These are phyloP conservation scores for Lamellibrachia columna DNA, from an alignment of 2,888 invertebrate species.

Conservation along the genomic window DNA sequence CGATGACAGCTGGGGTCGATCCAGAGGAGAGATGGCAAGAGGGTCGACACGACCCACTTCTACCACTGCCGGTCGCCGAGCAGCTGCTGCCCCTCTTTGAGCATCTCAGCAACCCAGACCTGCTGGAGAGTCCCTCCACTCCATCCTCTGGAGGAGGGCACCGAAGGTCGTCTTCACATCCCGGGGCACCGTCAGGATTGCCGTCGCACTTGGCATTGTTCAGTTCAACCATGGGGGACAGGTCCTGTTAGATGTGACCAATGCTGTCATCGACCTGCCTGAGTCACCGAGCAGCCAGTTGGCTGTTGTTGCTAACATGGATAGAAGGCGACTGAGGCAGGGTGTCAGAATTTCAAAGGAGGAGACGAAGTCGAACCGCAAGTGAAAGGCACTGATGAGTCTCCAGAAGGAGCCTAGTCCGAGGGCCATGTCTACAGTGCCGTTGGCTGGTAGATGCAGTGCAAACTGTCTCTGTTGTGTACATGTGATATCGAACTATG, in stretches of 20 bases:
- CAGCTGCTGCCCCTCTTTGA: neutral
- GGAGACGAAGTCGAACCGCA: neutral
- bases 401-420: too few relatives aligned
- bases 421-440: too few relatives aligned
- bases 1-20: too few relatives aligned
- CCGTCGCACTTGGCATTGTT: neutral
- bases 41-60: too few relatives aligned
- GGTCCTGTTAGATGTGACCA: neutral
- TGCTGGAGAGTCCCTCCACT: neutral
- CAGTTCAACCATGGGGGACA: neutral
- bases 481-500: too few relatives aligned
- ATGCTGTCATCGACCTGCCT: neutral
- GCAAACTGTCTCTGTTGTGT: too few relatives aligned
- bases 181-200: neutral
- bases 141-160: neutral
- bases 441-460: too few relatives aligned
- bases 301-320: neutral
- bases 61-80: neutral
- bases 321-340: neutral
- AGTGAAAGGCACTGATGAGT: neutral
- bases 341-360: neutral
- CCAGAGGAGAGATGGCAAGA: too few relatives aligned
- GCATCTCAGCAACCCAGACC: neutral
- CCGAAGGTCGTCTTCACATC: neutral
- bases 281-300: neutral